Conservation (phyloP, 2,113 vertebrate species). For the Phylloscopus trochilus region DNA sequence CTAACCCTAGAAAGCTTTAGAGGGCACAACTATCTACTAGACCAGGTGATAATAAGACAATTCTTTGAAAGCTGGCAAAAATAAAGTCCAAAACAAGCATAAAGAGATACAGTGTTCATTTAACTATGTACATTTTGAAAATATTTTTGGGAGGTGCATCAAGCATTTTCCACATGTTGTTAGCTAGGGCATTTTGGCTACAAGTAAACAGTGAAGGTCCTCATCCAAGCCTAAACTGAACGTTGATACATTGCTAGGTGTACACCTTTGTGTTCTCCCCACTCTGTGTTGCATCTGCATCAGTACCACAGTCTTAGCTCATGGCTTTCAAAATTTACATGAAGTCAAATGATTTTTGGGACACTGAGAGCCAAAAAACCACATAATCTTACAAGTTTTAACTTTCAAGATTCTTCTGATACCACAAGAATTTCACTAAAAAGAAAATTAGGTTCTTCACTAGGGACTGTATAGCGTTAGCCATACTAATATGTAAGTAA, state of each 20-base stretch:
- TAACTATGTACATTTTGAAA: not conserved
- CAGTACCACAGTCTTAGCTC: not conserved
- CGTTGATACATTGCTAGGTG: accelerated
- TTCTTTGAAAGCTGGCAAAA: not conserved
- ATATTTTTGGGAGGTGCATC: not conserved
- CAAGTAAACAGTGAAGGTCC: not conserved
- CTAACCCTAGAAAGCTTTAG: not conserved
- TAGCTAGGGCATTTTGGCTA: not conserved
- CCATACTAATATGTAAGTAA: not conserved
- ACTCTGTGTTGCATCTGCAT: not conserved
- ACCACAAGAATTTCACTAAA: not conserved
- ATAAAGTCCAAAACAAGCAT: not conserved
- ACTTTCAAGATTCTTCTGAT: not conserved
- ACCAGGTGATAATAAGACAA: not conserved
- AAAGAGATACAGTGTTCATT: not conserved
- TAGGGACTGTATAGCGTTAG: not conserved
- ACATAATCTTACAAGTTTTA: not conserved
- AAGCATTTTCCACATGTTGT: not conserved
- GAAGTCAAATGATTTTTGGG: not conserved
- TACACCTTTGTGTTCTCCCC: not conserved
- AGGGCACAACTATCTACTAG: not conserved
- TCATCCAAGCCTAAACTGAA: not conserved
- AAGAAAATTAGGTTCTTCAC: not conserved
- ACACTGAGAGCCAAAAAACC: not conserved
- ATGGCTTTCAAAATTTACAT: not conserved